Base-by-base conservation (phyloP, 2,888 invertebrate species). In the Rambutsinella grinnellia region DNA sequence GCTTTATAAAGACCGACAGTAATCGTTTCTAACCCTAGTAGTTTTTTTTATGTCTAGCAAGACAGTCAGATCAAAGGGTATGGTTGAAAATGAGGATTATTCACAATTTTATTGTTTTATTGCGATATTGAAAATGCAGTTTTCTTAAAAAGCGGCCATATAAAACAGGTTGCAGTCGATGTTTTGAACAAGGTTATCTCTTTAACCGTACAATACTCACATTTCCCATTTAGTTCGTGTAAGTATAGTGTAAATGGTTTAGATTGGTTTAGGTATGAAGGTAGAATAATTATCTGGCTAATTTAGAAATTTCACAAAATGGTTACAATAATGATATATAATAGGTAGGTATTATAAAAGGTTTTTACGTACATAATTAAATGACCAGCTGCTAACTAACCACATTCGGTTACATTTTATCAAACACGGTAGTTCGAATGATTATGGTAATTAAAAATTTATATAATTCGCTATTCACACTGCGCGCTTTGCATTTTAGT, bases 311-410 rank as follows among this genome's bases (percentile, higher is more conserved):
- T 54, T 23, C 54, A 23, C 13, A 54, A 23, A 54, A 23, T 23
- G 3, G 26, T 3, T 17, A 54, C 10, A 26, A 23, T 23, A 21
- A 66, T 36, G 53, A 66, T 49, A n/a, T 60, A 26, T 60, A 58
- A 47, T n/a, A n/a, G n/a, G n/a, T n/a, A 53, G 3, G 21, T 19
- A 21, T 53, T 19, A 53, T 56, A 56, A 56, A 56, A 56, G 17
- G 19, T 53, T n/a, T 53, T 17, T 17, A 26, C 27, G 15, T 26
- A 6, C 21, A 56, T 13, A 56, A n/a, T n/a, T 26, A 54, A 36
- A 8, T 72, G 72, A 72, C 65, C 63, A 71, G 58, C 72, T 72
- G 58, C 65, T 65, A 60, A 6, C 28, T 65, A 70, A 62, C 70
- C 54, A 54, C 58, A 57, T 63, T 61, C 51, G 56, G 62, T 62